Base-by-base conservation (phyloP, 2,113 vertebrate genomes). In the Entosphenus tridentatus region DNA sequence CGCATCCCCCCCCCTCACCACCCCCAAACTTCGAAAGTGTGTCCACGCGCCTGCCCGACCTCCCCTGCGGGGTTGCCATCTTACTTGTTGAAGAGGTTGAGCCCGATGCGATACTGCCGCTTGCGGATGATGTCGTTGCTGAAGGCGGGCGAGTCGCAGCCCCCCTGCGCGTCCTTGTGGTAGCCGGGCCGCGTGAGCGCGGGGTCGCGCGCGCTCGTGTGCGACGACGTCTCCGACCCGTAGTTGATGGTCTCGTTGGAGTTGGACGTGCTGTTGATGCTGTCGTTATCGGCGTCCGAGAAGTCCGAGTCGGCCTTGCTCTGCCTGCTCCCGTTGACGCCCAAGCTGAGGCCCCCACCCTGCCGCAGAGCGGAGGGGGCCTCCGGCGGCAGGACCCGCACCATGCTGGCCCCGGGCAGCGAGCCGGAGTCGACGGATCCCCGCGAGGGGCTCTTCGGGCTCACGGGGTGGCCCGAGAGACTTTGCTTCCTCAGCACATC, bases 81-180 rank as follows among this genome's bases (percentile, higher is more conserved):
- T 72, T 84, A 97, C 92, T 96, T 97, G 82, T 97, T 97, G 73
- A 97, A 97, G 74, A 97, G 87, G 74, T 97, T 97, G 69, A 97
- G 83, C 21, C 92, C 91, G 3, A 97, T 95, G 73, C 92, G 84
- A 70, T 96, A 97, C 76, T 96, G 91, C 71, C 92, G 80, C 75
- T 95, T 96, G 73, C 92, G 86, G 76, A 96, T 90, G 73, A 95
- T 79, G 68, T 97, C 91, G 0, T 96, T 91, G 79, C 91, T 97
- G 80, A 96, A 96, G 68, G 89, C 89, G 1, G 91, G 92, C 0
- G 91, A 96, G 81, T 96, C 92, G 89, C 92, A 97, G 81, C 92
- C 96, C 81, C 93, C 90, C 1, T 89, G 87, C 1, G 91, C 86
- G 76, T 97, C 92, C 77, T 97, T 97, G 82, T 97, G 92, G 78